Evolutionary conservation across 1,140 invertebrate genomes (phyloP).

Genomic region (Drosophila lacertosa): DNA sequence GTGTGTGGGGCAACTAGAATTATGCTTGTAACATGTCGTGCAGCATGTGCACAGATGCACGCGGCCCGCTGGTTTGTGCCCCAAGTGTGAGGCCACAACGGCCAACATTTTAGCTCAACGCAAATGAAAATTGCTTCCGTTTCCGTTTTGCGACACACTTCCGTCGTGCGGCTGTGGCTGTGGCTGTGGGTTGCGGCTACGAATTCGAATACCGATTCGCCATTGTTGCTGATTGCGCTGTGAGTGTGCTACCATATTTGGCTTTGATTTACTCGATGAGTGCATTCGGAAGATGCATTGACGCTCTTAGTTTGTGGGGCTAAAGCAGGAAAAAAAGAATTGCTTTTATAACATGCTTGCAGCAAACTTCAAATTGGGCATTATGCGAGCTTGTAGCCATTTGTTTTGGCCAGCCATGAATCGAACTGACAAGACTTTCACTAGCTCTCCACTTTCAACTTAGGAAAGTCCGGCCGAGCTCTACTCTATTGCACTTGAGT

Average conservation of each 20-base stretch:
- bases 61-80: not conserved
- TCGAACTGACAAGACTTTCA: conserved; percentile 59
- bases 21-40: conserved; percentile 76
- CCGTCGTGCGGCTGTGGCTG: conserved; percentile 56
- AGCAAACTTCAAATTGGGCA: conserved; percentile 14
- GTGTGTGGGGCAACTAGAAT: conserved; percentile 62
- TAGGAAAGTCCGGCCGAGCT: conserved; percentile 1
- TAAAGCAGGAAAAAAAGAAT: conserved; percentile 3
- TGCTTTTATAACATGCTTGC: conserved; percentile 2
- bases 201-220: conserved; percentile 47
- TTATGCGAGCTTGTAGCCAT: conserved; percentile 45
- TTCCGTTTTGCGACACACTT: conserved; percentile 55
- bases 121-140: conserved; percentile 82
- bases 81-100: conserved; percentile 52
- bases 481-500: conserved; percentile 47
- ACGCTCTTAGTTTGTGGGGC: conserved; percentile 1
- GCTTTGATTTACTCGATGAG: conserved; percentile 41
- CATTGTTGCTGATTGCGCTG: conserved; percentile 72
- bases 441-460: not conserved
- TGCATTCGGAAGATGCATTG: conserved; percentile 21
- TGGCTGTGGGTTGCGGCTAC: conserved; percentile 34
- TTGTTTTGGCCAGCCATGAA: conserved; percentile 68
- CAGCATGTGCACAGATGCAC: conserved; percentile 52
- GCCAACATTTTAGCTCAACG: conserved; percentile 69
- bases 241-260: conserved; percentile 25